These are phyloP conservation scores for Amazona finschi DNA, from an alignment of 2,797 vertebrate genomes.

Conservation along the genomic window DNA sequence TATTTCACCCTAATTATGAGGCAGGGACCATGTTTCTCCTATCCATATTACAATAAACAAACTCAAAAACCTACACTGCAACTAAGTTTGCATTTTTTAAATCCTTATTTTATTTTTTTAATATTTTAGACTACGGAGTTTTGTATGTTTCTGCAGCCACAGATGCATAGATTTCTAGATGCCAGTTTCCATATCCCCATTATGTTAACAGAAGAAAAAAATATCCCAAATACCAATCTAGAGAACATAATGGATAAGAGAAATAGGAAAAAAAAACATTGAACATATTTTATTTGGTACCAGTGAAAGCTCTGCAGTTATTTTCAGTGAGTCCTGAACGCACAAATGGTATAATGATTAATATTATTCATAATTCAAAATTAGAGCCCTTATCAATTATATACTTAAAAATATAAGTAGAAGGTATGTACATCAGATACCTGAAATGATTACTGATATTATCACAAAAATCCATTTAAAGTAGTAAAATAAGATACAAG, in stretches of 20 bases:
- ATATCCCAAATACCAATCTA: background rate
- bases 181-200: background rate
- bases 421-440: background rate
- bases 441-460: background rate
- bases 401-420: background rate
- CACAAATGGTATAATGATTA: background rate
- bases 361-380: background rate
- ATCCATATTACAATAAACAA: background rate
- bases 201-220: background rate
- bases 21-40: background rate
- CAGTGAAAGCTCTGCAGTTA: background rate
- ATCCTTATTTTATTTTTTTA: background rate
- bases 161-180: background rate
- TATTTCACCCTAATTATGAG: background rate
- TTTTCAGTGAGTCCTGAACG: background rate
- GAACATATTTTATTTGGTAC: background rate
- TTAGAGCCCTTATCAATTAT: background rate
- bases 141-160: background rate
- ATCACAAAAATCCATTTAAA: background rate
- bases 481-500: background rate
- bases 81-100: background rate
- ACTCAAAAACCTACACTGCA: background rate
- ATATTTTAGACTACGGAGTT: background rate
- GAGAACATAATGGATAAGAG: background rate
- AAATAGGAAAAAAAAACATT: background rate